These are phyloP conservation scores for Syngnathus rostellatus DNA, from an alignment of 2,797 vertebrate species.

Conservation along the genomic window DNA sequence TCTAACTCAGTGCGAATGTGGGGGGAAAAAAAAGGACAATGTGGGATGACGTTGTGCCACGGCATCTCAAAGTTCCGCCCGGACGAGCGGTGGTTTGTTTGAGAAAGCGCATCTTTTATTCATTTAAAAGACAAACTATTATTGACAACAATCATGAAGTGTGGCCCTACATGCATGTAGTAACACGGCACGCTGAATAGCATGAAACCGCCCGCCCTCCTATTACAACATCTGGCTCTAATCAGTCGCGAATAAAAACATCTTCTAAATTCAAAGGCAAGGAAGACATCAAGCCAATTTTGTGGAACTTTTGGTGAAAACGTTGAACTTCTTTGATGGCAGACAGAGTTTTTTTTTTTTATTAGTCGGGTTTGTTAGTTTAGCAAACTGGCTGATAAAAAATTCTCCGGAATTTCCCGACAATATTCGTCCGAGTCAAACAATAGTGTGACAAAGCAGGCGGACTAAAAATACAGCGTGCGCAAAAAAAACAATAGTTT, in stretches of 20 bases:
- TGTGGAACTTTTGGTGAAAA: slow-evolving; percentile 34
- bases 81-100: slow-evolving; percentile 56
- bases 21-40: slow-evolving; percentile 45
- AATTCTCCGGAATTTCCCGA: slow-evolving; percentile 50
- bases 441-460: slow-evolving; percentile 47
- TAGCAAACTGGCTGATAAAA: slow-evolving; percentile 47
- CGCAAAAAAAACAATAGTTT: slow-evolving; percentile 13
- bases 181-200: slow-evolving; percentile 7
- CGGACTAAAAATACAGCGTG: slow-evolving; percentile 50
- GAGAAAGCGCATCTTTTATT: slow-evolving; percentile 53
- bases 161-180: slow-evolving; percentile 1
- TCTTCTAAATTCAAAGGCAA: slow-evolving; percentile 50
- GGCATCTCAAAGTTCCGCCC: slow-evolving; percentile 49
- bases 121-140: slow-evolving; percentile 18
- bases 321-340: slow-evolving; percentile 45
- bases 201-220: slow-evolving; percentile 36
- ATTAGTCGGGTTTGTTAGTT: slow-evolving; percentile 40
- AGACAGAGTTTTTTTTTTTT: slow-evolving; percentile 45
- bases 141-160: neutral
- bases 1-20: slow-evolving; percentile 55
- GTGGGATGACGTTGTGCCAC: slow-evolving; percentile 54
- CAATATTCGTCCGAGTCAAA: slow-evolving; percentile 54
- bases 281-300: slow-evolving; percentile 54
- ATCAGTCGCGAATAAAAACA: slow-evolving; percentile 72
- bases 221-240: slow-evolving; percentile 77